Evolutionary conservation across 2,888 invertebrate genomes (phyloP).

Genomic region (Ophion ventricosus): DNA sequence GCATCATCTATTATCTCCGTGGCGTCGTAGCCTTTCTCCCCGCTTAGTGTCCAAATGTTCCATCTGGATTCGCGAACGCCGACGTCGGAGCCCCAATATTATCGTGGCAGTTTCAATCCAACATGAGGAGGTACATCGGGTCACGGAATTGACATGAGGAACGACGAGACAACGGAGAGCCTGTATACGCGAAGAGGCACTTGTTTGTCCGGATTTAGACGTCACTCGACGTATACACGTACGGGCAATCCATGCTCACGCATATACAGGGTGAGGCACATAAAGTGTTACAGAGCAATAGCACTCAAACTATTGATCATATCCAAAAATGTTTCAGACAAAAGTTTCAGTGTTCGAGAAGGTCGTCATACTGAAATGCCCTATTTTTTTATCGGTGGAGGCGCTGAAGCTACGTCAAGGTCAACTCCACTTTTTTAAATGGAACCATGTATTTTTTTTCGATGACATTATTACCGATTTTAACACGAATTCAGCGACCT

Average conservation of each 20-base stretch:
- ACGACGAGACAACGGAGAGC: slow-evolving; percentile 69
- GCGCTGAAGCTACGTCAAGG: no score
- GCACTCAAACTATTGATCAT: no score
- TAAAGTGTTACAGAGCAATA: no score
- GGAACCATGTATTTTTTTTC: no score
- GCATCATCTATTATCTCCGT: background rate
- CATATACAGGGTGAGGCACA: no score
- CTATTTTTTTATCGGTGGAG: no score
- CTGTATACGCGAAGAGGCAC: slow-evolving; percentile 61
- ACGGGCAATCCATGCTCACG: background rate
- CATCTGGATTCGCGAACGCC: slow-evolving; percentile 19
- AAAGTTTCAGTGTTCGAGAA: no score
- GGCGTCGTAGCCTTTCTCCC: background rate
- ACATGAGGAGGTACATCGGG: slow-evolving; percentile 65
- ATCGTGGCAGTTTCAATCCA: slow-evolving; percentile 65
- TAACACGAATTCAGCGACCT: no score
- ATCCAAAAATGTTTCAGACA: no score
- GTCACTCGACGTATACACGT: background rate
- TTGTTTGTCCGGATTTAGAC: slow-evolving; percentile 33
- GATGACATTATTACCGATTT: no score
- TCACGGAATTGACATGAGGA: slow-evolving; percentile 63
- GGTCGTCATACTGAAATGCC: no score
- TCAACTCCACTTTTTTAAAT: no score
- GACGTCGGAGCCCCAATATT: background rate
- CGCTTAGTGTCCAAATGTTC: slow-evolving; percentile 28